phyloP scores from a whole-genome alignment of 2,113 vertebrate species.

The Melanocharis versteri region DNA sequence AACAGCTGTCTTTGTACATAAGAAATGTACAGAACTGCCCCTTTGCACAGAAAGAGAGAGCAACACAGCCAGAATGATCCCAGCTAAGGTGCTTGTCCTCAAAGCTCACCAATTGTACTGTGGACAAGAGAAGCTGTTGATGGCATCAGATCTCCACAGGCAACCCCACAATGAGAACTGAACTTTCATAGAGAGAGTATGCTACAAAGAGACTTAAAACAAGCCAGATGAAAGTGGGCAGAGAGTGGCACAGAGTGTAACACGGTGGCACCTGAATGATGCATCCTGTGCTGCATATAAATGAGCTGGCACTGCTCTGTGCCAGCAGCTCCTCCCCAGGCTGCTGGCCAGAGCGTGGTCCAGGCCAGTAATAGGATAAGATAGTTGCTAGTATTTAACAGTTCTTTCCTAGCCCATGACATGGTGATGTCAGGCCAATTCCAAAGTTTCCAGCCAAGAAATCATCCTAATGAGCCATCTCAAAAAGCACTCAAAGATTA shows the following conservation, averaged over 20 bases:
- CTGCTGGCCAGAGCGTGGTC: not conserved
- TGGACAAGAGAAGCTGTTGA: not conserved
- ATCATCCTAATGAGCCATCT: not conserved
- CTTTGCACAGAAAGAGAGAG: not conserved
- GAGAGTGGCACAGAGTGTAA: too few species aligned
- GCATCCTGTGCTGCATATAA: fast-evolving
- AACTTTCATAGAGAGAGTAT: fast-evolving
- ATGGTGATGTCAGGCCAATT: not conserved
- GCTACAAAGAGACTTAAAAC: not conserved
- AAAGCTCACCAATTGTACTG: fast-evolving
- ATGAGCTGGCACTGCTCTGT: fast-evolving
- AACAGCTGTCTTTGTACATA: not conserved
- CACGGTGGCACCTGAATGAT: fast-evolving
- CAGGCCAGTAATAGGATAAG: not conserved
- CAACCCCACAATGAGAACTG: not conserved
- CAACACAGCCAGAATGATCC: not conserved
- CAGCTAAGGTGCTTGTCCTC: not conserved
- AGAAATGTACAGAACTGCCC: not conserved
- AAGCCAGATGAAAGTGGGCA: not conserved
- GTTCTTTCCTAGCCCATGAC: not conserved
- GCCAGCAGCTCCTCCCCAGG: not conserved
- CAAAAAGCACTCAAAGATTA: not conserved
- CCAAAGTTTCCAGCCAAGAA: not conserved
- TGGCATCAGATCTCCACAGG: not conserved
- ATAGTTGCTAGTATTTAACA: not conserved